phyloP scores from a whole-genome alignment of 2,888 invertebrate genomes.

The Marasmarcha lunaedactyla region DNA sequence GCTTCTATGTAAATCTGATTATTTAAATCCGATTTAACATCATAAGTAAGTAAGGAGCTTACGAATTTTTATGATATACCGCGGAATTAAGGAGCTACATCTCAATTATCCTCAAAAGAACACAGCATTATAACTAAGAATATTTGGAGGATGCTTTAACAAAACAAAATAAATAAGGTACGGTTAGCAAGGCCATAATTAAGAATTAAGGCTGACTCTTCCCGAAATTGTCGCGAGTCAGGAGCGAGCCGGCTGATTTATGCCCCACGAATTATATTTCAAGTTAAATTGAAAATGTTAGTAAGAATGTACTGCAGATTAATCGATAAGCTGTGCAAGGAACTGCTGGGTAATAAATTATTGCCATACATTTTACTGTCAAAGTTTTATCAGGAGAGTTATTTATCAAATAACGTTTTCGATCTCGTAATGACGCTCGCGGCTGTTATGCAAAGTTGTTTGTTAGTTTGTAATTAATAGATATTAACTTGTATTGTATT shows the following conservation, averaged over 20 bases:
- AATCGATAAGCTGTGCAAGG: conserved; percentile 32
- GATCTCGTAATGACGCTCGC: background rate
- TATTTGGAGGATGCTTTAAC: conserved; percentile 34
- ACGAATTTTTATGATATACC: background rate
- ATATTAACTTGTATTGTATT: no score
- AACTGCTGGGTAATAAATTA: conserved; percentile 24
- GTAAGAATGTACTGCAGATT: conserved; percentile 33
- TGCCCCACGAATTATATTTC: conserved; percentile 39
- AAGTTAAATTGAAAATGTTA: conserved; percentile 45
- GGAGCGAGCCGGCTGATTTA: conserved; percentile 43
- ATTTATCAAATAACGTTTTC: conserved; percentile 6
- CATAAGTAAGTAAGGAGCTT: background rate
- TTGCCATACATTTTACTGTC: conserved; percentile 17
- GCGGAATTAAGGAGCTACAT: background rate
- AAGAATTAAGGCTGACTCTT: conserved; percentile 53
- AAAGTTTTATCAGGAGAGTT: conserved; percentile 13
- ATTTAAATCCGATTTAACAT: background rate
- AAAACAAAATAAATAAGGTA: conserved; percentile 51
- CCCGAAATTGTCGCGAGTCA: conserved; percentile 44
- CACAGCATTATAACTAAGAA: background rate
- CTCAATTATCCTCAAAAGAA: background rate
- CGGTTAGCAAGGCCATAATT: conserved; percentile 46
- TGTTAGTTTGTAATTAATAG: no score
- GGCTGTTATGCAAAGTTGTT: background rate
- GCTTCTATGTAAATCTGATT: background rate